phyloP scores from a whole-genome alignment of 2,888 invertebrate species.

The Drosophila kambysellisi region DNA sequence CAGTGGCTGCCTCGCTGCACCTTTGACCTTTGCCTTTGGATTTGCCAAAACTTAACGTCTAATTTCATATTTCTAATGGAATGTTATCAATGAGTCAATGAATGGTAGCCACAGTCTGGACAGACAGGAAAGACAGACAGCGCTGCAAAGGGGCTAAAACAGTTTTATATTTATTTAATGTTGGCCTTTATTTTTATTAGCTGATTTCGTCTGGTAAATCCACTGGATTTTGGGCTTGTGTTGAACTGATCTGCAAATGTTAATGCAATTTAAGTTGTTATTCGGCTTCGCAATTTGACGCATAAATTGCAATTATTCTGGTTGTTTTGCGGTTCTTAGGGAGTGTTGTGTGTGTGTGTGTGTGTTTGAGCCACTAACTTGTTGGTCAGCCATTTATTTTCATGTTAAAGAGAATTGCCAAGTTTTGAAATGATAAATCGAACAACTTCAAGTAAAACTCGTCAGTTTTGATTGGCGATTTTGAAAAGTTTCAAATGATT shows the following conservation, averaged over 20 bases:
- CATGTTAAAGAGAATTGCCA: background rate
- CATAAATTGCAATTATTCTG: slow-evolving; percentile 48
- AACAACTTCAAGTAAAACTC: background rate
- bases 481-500: background rate
- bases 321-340: background rate
- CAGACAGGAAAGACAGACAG: background rate
- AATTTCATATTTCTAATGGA: slow-evolving; percentile 60
- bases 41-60: slow-evolving; percentile 46
- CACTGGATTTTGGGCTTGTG: background rate
- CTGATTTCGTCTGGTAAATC: background rate
- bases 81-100: slow-evolving; percentile 46
- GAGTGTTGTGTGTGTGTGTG: background rate
- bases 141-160: slow-evolving; percentile 2
- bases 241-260: slow-evolving; percentile 8
- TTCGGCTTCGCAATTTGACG: slow-evolving; percentile 19
- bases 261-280: slow-evolving; percentile 33
- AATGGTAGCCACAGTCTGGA: background rate
- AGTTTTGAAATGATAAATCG: slow-evolving; percentile 8
- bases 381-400: background rate
- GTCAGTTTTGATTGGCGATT: background rate
- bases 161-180: slow-evolving; percentile 34
- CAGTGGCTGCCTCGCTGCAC: slow-evolving; percentile 62
- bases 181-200: background rate
- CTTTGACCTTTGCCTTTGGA: slow-evolving; percentile 70
- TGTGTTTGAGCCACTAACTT: background rate